Base-by-base conservation (phyloP, 2,113 vertebrate species). In the Aegotheles bennettii region DNA sequence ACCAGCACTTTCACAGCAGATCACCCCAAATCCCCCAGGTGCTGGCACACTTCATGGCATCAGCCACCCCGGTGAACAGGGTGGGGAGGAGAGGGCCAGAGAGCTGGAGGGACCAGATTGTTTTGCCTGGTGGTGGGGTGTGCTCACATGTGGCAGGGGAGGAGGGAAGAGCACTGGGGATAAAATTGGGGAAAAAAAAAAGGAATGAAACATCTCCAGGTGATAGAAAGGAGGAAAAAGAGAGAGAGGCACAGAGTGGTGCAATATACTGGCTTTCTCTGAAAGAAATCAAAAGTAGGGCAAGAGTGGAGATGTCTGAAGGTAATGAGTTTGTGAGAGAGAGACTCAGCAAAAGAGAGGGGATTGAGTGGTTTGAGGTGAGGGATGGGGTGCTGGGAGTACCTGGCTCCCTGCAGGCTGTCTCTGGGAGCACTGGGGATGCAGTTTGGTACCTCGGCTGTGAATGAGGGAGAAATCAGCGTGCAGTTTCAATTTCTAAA, bases 231-330 rank as follows among this genome's bases (percentile, higher is more conserved):
- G 33, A 84, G 53, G 45, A 56, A 20, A 56, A 48, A 23, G 14
- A 29, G 29, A 33, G 57, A 25, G 24, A 14, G 2, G 31, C 26
- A 4, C 0, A 0, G n/a, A 13, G 29, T 3, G 5, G 16, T 54
- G 51, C 2, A 4, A 3, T 5, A 9, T 12, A 5, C 6, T 17
- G 43, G 8, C 56, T 75, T 47, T 13, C 63, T 31, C 71, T 84
- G 57, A 54, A 68, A 77, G 47, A 50, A 84, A 31, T 13, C 8
- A 18, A n/a, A 94, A 77, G 16, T 11, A 79, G n/a, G 36, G 21
- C 40, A 75, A 38, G 29, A 60, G 7, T 10, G 7, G 35, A 21
- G 47, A 6, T 42, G 47, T 3, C 47, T 63, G 35, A 56, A 80
- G 74, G 40, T 4, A 25, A 35, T 3, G 64, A 43, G 7, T 48